phyloP scores from a whole-genome alignment of 2,888 invertebrate genomes.

The Tuta absoluta region DNA sequence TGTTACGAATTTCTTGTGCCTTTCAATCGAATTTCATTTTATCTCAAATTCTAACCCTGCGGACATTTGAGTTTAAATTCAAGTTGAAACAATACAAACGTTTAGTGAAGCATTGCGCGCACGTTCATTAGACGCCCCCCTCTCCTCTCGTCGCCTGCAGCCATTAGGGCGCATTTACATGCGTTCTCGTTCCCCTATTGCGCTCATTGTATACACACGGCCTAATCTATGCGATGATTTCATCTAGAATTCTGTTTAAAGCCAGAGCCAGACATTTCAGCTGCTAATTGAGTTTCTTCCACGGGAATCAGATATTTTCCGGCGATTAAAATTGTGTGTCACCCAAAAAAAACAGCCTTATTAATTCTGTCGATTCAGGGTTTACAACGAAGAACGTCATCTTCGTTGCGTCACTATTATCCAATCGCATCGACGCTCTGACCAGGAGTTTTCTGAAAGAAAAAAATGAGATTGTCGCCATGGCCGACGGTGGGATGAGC shows the following conservation, averaged over 20 bases:
- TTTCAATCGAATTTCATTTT: neutral
- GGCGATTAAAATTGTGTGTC: too few species aligned
- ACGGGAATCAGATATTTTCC: too few species aligned
- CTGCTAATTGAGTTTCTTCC: too few species aligned
- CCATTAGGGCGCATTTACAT: slow-evolving; percentile 60
- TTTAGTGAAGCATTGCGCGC: slow-evolving; percentile 31
- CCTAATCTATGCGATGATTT: neutral
- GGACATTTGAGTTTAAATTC: slow-evolving; percentile 16
- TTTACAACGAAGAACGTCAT: too few species aligned
- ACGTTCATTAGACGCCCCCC: slow-evolving; percentile 40
- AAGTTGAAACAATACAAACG: slow-evolving; percentile 31
- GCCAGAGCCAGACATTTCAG: too few species aligned
- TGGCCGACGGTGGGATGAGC: too few species aligned
- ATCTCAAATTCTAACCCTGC: neutral
- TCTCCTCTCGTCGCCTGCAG: slow-evolving; percentile 31
- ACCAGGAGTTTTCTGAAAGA: too few species aligned
- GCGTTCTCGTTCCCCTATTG: slow-evolving; percentile 37
- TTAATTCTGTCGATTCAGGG: too few species aligned
- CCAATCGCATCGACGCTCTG: too few species aligned
- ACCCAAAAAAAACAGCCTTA: too few species aligned
- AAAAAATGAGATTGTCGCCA: too few species aligned
- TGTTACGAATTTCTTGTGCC: neutral
- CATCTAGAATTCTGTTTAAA: neutral
- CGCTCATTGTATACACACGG: slow-evolving; percentile 27
- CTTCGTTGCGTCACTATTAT: too few species aligned